Evolutionary conservation across 2,888 invertebrate genomes (phyloP), one percentile per base, ranked within the genome.

Genomic region (Latrodectus elegans): DNA sequence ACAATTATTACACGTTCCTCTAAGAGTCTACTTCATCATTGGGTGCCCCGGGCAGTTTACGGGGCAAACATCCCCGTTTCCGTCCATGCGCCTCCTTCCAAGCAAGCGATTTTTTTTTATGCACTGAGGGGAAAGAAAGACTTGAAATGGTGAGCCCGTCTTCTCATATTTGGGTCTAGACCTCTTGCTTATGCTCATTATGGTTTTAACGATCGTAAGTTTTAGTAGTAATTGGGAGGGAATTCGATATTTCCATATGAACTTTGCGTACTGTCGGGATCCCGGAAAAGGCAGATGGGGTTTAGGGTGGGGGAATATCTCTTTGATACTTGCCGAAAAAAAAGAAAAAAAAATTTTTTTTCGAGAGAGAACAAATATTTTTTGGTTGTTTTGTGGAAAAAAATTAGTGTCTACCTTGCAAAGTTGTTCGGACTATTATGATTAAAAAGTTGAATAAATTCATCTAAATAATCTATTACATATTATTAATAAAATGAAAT

Each of bases 1-100:
- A 73, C 52, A 72, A 72, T 72, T 80, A 80, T 80, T 65, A 80
- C 80, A 73, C 79, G 78, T 72, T 80, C 64, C 26, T 80, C 8
- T 51, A 15, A n/a, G 73, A 12, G 55, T 51, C 80, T 65, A 73
- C 80, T 80, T 80, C 73, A 73, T 80, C 80, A 80, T 72, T 73
- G 17, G 38, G 22, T 60, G 71, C 51, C 12, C 52, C 17, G 38
- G 17, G 26, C 49, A 51, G 22, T 52, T 65, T n/a, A 49, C 51
- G 68, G 22, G 68, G 60, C 60, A 15, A 15, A n/a, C 60, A 12
- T 60, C 60, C 14, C n/a, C n/a, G 60, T 60, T 11, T 12, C 60
- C 60, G 14, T n/a, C 60, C 60, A 12, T 60, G 12, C 60, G 60
- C 12, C 60, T 11, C 60, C 14, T 15, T 15, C 60, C 12, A n/a